Percentiles rank a stretch among this genome's conserved stretches.
Evolutionary conservation across 2,113 vertebrate genomes (phyloP).

Genomic region (Megalops atlanticus): DNA sequence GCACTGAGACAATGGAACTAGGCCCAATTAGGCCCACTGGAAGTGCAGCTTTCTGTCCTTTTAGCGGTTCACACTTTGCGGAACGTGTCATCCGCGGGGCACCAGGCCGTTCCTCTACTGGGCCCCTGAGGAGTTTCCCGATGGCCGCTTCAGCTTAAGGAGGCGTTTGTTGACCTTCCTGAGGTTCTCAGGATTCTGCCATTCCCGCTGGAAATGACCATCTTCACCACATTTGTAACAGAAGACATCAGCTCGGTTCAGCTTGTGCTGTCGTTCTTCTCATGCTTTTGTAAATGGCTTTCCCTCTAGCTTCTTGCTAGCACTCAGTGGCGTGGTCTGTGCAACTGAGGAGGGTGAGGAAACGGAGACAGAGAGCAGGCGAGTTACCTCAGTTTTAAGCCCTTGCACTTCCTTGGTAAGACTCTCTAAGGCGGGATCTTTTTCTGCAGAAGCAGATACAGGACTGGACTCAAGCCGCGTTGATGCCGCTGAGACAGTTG

Average conservation of each 20-base stretch:
- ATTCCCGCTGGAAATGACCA: slow-evolving; percentile 30
- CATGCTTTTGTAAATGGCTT: not conserved
- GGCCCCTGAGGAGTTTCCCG: slow-evolving; percentile 35
- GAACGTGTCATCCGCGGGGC: slow-evolving; percentile 23
- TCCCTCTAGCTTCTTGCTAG: not conserved
- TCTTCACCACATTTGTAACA: slow-evolving; percentile 41
- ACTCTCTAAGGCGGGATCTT: not conserved
- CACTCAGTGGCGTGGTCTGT: not conserved
- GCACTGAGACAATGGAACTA: slow-evolving; percentile 25
- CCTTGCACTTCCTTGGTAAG: not conserved
- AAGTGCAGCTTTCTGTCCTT: not conserved
- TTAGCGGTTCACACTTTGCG: slow-evolving; percentile 8
- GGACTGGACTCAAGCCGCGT: not conserved
- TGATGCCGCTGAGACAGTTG: not conserved
- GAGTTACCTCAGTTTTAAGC: not conserved
- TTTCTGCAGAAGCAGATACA: not conserved
- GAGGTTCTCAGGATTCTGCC: slow-evolving; percentile 26
- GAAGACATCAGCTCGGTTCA: slow-evolving; percentile 21
- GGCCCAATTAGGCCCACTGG: slow-evolving; percentile 33
- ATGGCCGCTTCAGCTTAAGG: slow-evolving; percentile 16
- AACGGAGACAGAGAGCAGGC: not conserved
- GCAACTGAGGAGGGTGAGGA: not conserved
- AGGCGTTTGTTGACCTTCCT: slow-evolving; percentile 36
- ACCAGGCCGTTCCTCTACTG: slow-evolving; percentile 36
- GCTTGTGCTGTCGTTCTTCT: not conserved